Conservation (phyloP, 1,140 invertebrate species). For the Eupeodes corollae region DNA sequence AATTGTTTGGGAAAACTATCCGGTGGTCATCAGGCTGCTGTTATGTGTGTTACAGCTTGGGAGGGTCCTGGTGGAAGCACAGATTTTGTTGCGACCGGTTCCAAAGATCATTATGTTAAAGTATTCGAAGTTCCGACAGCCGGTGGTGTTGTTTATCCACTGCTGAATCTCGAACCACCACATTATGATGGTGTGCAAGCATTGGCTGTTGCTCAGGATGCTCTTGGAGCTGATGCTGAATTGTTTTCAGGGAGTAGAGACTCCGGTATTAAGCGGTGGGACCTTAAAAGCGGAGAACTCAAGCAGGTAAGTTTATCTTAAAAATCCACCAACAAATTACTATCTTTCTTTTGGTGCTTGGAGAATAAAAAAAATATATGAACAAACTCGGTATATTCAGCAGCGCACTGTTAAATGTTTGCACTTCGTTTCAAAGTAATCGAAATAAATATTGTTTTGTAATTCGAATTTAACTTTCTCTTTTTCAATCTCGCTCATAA, state of each 20-base stretch:
- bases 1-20: constrained; percentile 61
- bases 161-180: constrained; percentile 68
- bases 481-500: not conserved
- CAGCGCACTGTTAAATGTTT: not conserved
- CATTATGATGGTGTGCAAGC: constrained; percentile 87
- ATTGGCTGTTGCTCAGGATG: constrained; percentile 53
- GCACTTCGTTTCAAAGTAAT: not conserved
- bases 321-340: not conserved
- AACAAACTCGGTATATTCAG: not conserved
- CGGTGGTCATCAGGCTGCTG: constrained; percentile 75
- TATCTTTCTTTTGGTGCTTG: not conserved
- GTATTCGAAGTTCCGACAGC: constrained; percentile 49
- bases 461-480: too few species aligned
- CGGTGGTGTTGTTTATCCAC: constrained; percentile 47
- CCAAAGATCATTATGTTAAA: constrained; percentile 74
- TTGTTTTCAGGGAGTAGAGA: constrained; percentile 80
- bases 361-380: too few species aligned
- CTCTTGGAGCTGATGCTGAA: constrained; percentile 33
- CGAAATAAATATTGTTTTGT: too few species aligned
- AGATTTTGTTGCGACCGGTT: constrained; percentile 66
- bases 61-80: constrained; percentile 33
- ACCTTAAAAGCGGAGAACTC: constrained; percentile 54
- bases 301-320: constrained; percentile 44
- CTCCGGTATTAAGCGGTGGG: constrained; percentile 83
- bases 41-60: constrained; percentile 68